Conservation (phyloP, 2,888 invertebrate species). For the Heterodera filipjevi region DNA sequence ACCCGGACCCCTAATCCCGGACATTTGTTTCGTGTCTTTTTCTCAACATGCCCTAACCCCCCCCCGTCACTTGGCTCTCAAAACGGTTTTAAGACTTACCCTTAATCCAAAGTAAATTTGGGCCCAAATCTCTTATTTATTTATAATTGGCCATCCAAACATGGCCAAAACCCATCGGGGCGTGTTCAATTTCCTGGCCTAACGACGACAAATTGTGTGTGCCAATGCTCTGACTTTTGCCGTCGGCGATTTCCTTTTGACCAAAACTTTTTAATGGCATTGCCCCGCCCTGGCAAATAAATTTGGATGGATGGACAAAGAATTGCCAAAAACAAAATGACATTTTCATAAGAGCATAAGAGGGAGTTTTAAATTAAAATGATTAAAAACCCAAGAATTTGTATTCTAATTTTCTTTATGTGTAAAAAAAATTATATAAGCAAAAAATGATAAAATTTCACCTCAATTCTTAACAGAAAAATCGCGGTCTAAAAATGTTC, state of each 20-base stretch:
- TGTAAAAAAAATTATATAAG: too few relatives aligned
- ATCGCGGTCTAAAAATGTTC: too few relatives aligned
- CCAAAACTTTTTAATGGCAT: background rate
- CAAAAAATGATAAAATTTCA: too few relatives aligned
- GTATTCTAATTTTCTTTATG: too few relatives aligned
- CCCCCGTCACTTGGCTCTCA: too few relatives aligned
- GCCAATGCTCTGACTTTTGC: background rate
- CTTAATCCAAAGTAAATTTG: background rate
- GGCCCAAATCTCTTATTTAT: background rate
- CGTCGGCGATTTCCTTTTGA: conserved; percentile 2
- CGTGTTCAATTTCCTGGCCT: background rate
- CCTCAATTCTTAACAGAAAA: too few relatives aligned
- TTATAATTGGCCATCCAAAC: background rate
- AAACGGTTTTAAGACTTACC: too few relatives aligned
- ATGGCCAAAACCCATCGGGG: background rate
- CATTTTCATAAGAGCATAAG: background rate
- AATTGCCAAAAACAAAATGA: background rate
- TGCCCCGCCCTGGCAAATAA: background rate
- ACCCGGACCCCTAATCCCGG: too few relatives aligned
- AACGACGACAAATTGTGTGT: background rate
- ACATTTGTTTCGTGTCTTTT: too few relatives aligned
- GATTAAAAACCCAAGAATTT: too few relatives aligned
- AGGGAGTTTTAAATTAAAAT: too few relatives aligned
- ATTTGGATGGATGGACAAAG: background rate
- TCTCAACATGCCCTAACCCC: too few relatives aligned